Base-by-base conservation (phyloP, 2,797 vertebrate genomes). In the Sebastiscus tertius region DNA sequence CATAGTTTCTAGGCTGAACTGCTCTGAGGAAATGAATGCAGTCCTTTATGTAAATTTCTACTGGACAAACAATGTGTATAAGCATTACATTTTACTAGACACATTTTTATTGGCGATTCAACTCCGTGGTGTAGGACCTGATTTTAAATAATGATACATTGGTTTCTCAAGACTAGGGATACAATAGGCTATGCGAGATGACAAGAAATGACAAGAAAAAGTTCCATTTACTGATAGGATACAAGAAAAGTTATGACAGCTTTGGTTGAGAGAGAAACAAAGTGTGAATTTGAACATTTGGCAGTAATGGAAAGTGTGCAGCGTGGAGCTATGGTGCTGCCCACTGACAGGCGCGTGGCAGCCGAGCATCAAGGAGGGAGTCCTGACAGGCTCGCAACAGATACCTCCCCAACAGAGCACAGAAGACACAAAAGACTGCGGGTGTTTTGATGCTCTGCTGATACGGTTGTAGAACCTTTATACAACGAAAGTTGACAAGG, bases 311-410 rank as follows among this genome's bases (percentile, higher is more conserved):
- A 84, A 83, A 75, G 59, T 75, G 56, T 81, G 62, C 22, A 36
- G 31, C 34, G 2, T 42, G 66, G 67, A 33, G 58, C 59, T 83
- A 22, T 7, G 61, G 55, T 6, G 66, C 67, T 74, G 84, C 71
- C 77, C 55, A 68, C 65, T 71, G 83, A 88, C 88, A 79, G 72
- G 22, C 31, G 34, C 59, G 55, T 77, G 74, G 75, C 69, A 86
- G 83, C 85, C 39, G 33, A 80, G 56, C 81, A 85, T 88, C 83
- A 86, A 80, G 76, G 46, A 80, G 6, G 75, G 34, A 60, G 68
- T 76, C 71, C 65, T 77, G 79, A 85, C 72, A 77, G 67, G 12
- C 56, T 77, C 72, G 31, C 58, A 86, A 64, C 79, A 85, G 71
- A 86, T 54, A 72, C n/a, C 70, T 77, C 64, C 62, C 52, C 26